These are phyloP conservation scores for Microtus pennsylvanicus DNA, from an alignment of 2,113 vertebrate genomes.

Conservation along the genomic window DNA sequence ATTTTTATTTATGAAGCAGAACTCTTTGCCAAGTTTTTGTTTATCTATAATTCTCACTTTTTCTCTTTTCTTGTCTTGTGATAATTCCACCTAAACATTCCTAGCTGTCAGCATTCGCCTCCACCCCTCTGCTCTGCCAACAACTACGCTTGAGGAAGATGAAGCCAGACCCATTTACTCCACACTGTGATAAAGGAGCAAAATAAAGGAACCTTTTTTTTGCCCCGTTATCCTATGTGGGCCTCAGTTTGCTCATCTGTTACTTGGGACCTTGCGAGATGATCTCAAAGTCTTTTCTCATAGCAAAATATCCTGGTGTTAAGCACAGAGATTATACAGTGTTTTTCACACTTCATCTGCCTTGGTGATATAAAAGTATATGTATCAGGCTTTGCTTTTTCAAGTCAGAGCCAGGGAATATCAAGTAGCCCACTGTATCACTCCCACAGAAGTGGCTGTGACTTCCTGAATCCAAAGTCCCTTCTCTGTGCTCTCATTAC, in stretches of 20 bases:
- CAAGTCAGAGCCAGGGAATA: neutral
- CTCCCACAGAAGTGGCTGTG: neutral
- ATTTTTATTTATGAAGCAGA: slow-evolving; percentile 68
- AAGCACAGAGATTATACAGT: neutral
- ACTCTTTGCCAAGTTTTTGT: slow-evolving; percentile 62
- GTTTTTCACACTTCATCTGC: neutral
- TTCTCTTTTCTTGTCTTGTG: slow-evolving; percentile 32
- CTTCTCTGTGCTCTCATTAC: neutral
- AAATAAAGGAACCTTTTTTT: neutral
- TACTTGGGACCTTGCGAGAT: neutral
- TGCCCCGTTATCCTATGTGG: neutral
- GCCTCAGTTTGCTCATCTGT: slow-evolving; percentile 30
- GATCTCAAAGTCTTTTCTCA: neutral
- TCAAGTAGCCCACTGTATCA: neutral
- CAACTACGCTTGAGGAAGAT: neutral
- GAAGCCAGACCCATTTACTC: slow-evolving; percentile 7
- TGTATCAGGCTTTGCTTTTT: neutral
- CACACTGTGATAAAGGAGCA: neutral
- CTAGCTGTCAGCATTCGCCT: slow-evolving; percentile 34
- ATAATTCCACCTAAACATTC: slow-evolving; percentile 41
- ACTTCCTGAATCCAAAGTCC: neutral
- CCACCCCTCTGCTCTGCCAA: slow-evolving; percentile 3
- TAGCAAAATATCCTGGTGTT: neutral
- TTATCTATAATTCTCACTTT: slow-evolving; percentile 61
- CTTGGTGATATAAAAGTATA: neutral